Evolutionary conservation across 2,113 vertebrate genomes (phyloP), one percentile per base, ranked within the genome.

Genomic region (Phylloscopus trochilus): DNA sequence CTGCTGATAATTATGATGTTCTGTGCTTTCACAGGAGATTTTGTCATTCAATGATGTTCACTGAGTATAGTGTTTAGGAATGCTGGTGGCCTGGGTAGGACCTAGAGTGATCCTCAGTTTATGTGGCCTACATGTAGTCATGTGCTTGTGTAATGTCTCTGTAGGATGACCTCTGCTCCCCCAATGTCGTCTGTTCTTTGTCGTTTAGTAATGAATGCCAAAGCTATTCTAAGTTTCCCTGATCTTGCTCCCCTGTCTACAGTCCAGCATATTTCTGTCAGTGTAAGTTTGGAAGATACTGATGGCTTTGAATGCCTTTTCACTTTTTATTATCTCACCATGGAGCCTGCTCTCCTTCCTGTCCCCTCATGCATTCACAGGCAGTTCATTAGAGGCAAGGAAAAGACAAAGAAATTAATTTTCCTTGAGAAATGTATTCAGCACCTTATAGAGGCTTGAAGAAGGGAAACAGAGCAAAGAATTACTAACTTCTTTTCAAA

Each of bases 391-490:
- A 95, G 94, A 95, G 64, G 49, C 89, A 90, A 96, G 59, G 56
- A 80, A 92, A 79, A 97, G 83, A 82, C 55, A 90, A 91, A 95
- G 37, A 86, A 96, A 97, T 95, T 93, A 93, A 95, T 97, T 96
- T 97, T 96, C 81, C 87, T 96, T 94, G 93, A 83, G 83, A 92
- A 94, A 87, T 90, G 4, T 73, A 62, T 91, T 94, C 84, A 85
- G 69, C 18, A 70, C 56, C 68, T 94, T 92, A 49, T 41, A 90
- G 51, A 69, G 60, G 30, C 63, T 73, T 66, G 73, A 77, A 74
- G 70, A 82, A 62, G 35, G 87, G 74, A 93, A 95, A 23, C 44
- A 74, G 83, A 87, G 49, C n/a, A 78, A 39, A 76, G 62, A 72
- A 78, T 88, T 76, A 44, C 72, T 75, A 10, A 58, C 56, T 66